Percentiles rank a stretch among this genome's conserved stretches.
Evolutionary conservation across 2,113 vertebrate genomes (phyloP).

Genomic region (Isurus oxyrinchus): DNA sequence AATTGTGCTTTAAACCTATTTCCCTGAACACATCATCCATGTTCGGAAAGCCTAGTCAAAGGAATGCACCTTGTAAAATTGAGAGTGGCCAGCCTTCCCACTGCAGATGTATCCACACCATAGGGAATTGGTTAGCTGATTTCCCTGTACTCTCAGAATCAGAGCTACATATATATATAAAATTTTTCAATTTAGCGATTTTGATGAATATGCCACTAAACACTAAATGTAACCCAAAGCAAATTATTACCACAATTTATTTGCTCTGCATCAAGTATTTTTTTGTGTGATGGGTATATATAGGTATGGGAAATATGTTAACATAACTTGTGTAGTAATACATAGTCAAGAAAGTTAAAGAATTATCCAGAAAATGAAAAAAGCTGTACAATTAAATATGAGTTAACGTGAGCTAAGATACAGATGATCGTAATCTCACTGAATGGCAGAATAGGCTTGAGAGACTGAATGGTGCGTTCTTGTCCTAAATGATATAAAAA

Average conservation of each 20-base stretch:
- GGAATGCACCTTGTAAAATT: background rate
- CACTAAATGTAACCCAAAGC: background rate
- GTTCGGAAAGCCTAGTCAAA: background rate
- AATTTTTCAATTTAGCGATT: background rate
- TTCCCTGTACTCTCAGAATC: background rate
- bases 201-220: background rate
- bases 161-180: background rate
- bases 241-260: background rate
- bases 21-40: background rate
- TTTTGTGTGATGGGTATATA: too few species aligned
- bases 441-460: background rate
- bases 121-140: background rate
- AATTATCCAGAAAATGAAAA: too few species aligned
- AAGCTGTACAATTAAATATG: background rate
- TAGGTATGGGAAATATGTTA: too few species aligned
- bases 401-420: background rate
- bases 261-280: background rate
- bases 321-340: too few species aligned
- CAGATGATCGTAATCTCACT: background rate
- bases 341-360: too few species aligned
- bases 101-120: too few species aligned
- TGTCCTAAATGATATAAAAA: background rate
- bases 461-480: background rate
- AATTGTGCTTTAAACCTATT: background rate
- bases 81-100: too few species aligned